phyloP scores from a whole-genome alignment of 2,797 vertebrate species.

The Tadarida brasiliensis region DNA sequence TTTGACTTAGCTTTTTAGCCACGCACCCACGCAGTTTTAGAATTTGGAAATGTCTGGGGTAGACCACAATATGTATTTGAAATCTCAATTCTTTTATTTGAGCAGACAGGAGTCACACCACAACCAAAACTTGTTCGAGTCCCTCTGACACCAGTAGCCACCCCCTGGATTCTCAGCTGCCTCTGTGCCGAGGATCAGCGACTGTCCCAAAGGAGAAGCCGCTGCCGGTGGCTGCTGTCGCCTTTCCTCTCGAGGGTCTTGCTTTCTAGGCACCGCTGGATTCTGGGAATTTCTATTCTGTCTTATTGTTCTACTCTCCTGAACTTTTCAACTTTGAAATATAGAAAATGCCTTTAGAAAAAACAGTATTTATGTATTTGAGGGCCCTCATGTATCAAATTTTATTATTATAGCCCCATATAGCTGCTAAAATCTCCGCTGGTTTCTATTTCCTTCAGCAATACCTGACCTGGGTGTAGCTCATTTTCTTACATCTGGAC shows the following conservation, averaged over 20 bases:
- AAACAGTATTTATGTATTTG: not conserved
- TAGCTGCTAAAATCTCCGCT: not conserved
- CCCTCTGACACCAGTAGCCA: not conserved
- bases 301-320: not conserved
- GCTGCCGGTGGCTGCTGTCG: no score
- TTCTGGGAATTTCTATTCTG: not conserved
- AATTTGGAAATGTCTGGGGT: not conserved
- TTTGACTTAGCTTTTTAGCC: not conserved
- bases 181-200: not conserved
- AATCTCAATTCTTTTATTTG: not conserved
- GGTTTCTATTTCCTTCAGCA: not conserved
- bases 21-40: not conserved
- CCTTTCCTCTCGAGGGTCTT: not conserved
- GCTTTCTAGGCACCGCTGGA: not conserved
- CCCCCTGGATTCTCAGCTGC: not conserved
- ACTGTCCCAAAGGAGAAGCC: not conserved
- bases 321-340: not conserved
- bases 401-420: not conserved
- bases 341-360: not conserved
- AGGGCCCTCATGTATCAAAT: not conserved
- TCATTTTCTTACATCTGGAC: not conserved
- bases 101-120: not conserved
- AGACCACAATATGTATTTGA: not conserved
- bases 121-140: not conserved
- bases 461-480: no score